A percentile compares a stretch with the other conserved stretches of the same genome.
Evolutionary conservation across 2,888 invertebrate genomes (phyloP).

Genomic region (Myopa testacea): DNA sequence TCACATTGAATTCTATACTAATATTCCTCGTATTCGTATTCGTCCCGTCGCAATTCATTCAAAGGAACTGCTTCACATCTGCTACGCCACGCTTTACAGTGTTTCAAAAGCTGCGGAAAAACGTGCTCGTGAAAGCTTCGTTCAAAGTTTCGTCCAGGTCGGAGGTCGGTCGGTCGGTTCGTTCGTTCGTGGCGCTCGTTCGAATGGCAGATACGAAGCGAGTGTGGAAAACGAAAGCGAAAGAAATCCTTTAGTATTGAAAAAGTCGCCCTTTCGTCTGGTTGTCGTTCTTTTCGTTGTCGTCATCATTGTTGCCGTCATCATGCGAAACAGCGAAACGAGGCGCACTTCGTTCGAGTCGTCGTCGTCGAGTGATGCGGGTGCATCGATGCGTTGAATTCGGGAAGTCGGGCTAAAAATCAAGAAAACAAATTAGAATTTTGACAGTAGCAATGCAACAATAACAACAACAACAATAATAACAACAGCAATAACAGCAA

Average conservation of each 20-base stretch:
- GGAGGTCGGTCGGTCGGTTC: not conserved
- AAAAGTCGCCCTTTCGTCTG: conserved; percentile 68
- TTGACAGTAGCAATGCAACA: not conserved
- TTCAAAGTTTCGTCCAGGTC: not conserved
- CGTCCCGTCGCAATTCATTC: too few species aligned
- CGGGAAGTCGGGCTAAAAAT: not conserved
- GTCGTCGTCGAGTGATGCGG: not conserved
- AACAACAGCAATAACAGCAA: conserved; percentile 39
- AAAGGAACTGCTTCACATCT: too few species aligned
- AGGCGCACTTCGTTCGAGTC: conserved; percentile 30
- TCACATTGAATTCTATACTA: too few species aligned
- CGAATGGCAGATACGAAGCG: conserved; percentile 1
- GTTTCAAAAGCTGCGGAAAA: too few species aligned
- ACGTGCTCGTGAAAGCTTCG: not conserved
- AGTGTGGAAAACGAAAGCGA: conserved; percentile 56
- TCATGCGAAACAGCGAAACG: not conserved
- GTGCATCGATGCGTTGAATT: conserved; percentile 20
- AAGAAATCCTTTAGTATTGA: conserved; percentile 65
- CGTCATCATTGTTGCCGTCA: conserved; percentile 26
- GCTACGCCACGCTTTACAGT: too few species aligned
- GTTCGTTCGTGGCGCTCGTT: not conserved
- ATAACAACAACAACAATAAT: not conserved
- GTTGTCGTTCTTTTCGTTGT: conserved; percentile 57
- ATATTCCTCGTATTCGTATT: too few species aligned
- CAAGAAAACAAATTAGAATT: not conserved